A percentile compares a stretch with the other conserved stretches of the same genome.
Evolutionary conservation across 1,140 invertebrate species (phyloP).

Genomic region (Tetranychus cinnabarinus): DNA sequence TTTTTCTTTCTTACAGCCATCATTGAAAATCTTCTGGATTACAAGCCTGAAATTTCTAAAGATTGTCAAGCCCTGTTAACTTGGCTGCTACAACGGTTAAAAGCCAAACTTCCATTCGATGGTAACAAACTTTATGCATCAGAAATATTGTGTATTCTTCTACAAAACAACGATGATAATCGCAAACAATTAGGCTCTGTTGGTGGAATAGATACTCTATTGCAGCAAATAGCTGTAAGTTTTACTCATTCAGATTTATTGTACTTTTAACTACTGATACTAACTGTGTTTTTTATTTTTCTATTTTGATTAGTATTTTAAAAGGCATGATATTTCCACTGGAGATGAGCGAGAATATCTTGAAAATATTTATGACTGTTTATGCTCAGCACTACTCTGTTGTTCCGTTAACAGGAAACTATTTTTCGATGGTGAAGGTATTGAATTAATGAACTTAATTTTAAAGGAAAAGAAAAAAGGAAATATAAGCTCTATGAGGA

Average conservation of each 20-base stretch:
- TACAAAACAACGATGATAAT: constrained; percentile 54
- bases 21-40: constrained; percentile 38
- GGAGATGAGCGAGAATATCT: constrained; percentile 91
- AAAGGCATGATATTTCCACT: constrained; percentile 68
- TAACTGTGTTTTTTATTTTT: constrained; percentile 6
- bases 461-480: constrained; percentile 59
- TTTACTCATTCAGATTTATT: neutral
- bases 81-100: constrained; percentile 66
- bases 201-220: constrained; percentile 83
- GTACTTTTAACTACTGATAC: neutral
- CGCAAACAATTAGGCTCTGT: constrained; percentile 57
- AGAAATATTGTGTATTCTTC: constrained; percentile 82
- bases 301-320: constrained; percentile 41
- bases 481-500: constrained; percentile 41
- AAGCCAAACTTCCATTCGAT: constrained; percentile 65
- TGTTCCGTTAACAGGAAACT: constrained; percentile 53
- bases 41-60: constrained; percentile 50
- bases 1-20: constrained; percentile 18
- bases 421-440: constrained; percentile 78
- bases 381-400: constrained; percentile 78
- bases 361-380: constrained; percentile 90
- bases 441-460: constrained; percentile 89
- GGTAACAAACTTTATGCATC: constrained; percentile 84
- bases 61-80: constrained; percentile 62
- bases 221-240: constrained; percentile 76